Conservation (phyloP, 2,888 invertebrate species). For the Chymomyza caudatula region DNA sequence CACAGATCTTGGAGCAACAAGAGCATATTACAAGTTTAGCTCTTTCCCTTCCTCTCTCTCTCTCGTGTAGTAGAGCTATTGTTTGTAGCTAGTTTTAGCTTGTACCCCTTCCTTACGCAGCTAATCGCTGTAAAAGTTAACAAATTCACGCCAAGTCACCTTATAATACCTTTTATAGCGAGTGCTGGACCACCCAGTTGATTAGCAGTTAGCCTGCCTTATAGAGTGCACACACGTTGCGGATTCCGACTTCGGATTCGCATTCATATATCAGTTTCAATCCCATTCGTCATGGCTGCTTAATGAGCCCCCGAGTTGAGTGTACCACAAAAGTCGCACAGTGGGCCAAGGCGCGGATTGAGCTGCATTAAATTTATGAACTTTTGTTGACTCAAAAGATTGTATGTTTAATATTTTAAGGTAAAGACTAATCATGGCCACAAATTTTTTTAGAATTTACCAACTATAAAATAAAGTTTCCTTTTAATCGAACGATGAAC, state of each 20-base stretch:
- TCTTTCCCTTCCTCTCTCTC: background rate
- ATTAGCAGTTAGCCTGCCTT: background rate
- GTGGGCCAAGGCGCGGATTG: background rate
- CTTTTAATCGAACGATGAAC: no score
- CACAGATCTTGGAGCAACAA: background rate
- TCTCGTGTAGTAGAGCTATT: background rate
- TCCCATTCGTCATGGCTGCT: slow-evolving; percentile 76
- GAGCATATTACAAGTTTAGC: background rate
- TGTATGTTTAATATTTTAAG: no score
- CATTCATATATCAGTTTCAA: slow-evolving; percentile 70
- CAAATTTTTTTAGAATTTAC: no score
- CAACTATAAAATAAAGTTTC: no score
- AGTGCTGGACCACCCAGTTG: slow-evolving; percentile 74
- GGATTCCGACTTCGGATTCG: slow-evolving; percentile 9
- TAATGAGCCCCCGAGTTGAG: slow-evolving; percentile 70
- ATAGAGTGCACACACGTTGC: slow-evolving; percentile 10
- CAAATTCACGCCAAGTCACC: slow-evolving; percentile 77
- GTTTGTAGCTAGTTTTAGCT: slow-evolving; percentile 7
- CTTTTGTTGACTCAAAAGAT: no score
- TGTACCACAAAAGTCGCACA: slow-evolving; percentile 48
- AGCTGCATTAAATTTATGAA: background rate
- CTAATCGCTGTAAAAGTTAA: slow-evolving; percentile 70
- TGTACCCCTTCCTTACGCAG: slow-evolving; percentile 22
- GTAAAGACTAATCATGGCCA: no score
- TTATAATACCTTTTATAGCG: slow-evolving; percentile 39